These are phyloP conservation scores for Notolepis coatsorum DNA, from an alignment of 2,797 vertebrate species.

Conservation along the genomic window DNA sequence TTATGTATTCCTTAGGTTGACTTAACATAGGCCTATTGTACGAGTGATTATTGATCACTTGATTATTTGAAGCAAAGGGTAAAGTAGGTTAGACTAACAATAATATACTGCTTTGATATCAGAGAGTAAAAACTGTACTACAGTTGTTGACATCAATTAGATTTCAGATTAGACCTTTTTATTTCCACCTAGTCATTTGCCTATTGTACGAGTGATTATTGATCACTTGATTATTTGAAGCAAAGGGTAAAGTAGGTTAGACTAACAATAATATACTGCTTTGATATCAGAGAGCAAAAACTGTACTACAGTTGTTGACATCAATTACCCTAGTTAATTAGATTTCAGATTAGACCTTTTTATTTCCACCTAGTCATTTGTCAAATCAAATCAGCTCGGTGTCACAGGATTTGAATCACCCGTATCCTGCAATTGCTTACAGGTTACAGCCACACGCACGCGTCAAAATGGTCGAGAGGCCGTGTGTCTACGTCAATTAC, in stretches of 20 bases:
- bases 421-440: too few species aligned
- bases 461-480: conserved; percentile 66
- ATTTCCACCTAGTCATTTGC: neutral
- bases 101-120: conserved; percentile 22
- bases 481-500: conserved; percentile 82
- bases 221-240: conserved; percentile 11
- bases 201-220: too few species aligned
- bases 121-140: conserved; percentile 36
- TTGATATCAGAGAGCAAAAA: conserved; percentile 41
- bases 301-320: conserved; percentile 25
- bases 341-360: conserved; percentile 64
- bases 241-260: neutral
- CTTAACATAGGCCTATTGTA: too few species aligned
- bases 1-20: too few species aligned
- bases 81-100: neutral
- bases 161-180: neutral
- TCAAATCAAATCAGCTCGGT: conserved; percentile 70
- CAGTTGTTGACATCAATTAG: conserved; percentile 39
- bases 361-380: conserved; percentile 61
- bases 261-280: neutral
- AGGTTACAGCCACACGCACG: conserved; percentile 50
- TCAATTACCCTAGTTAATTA: conserved; percentile 62
- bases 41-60: too few species aligned
- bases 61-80: conserved; percentile 4
- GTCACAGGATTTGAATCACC: conserved; percentile 46